phyloP scores from a whole-genome alignment of 2,888 invertebrate genomes.

The Gari tellinella region DNA sequence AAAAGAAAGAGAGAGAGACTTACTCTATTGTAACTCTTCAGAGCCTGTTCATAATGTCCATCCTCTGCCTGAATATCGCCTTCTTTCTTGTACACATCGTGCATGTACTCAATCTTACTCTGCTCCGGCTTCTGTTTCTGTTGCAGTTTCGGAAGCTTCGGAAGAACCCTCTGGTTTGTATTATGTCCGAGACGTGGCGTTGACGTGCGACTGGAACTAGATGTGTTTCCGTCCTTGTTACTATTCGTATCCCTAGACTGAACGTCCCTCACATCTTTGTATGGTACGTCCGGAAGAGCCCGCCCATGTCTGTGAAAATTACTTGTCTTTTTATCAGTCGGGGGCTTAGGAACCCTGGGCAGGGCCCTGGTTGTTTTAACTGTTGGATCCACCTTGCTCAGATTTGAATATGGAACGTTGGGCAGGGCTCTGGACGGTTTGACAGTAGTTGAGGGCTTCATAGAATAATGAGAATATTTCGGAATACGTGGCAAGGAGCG shows the following conservation, averaged over 20 bases:
- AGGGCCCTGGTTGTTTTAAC: conserved; percentile 52
- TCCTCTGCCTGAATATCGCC: conserved; percentile 56
- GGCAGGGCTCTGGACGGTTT: conserved; percentile 57
- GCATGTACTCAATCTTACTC: conserved; percentile 60
- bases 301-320: conserved; percentile 27
- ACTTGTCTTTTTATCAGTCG: conserved; percentile 35
- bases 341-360: conserved; percentile 59
- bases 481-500: conserved; percentile 52
- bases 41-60: conserved; percentile 62
- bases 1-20: conserved; percentile 3
- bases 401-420: conserved; percentile 46
- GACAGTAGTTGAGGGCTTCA: conserved; percentile 53
- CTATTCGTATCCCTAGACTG: neutral
- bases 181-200: conserved; percentile 29
- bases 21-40: conserved; percentile 64
- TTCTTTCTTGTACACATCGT: conserved; percentile 56
- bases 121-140: conserved; percentile 56
- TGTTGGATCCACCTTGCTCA: conserved; percentile 49
- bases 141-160: conserved; percentile 49
- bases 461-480: conserved; percentile 47
- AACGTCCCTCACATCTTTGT: conserved; percentile 17
- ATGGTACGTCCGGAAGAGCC: conserved; percentile 53
- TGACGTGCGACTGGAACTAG: conserved; percentile 50
- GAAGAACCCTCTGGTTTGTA: conserved; percentile 27
- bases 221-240: conserved; percentile 41